phyloP scores from a whole-genome alignment of 2,113 vertebrate genomes.

The Azemiops feae region DNA sequence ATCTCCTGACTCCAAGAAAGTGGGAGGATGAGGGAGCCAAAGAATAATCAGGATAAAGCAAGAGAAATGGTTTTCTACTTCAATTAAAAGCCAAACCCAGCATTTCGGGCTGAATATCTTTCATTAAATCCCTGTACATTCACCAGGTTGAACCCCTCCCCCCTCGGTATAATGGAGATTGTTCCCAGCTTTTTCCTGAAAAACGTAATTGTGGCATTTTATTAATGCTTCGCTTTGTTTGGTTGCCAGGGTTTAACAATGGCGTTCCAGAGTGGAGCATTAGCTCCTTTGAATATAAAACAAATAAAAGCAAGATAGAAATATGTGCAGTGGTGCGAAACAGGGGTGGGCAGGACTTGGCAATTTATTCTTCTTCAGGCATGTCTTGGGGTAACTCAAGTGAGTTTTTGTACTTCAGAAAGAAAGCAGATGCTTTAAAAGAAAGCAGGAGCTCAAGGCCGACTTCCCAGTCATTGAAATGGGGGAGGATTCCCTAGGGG shows the following conservation, averaged over 20 bases:
- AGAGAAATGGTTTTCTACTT: background rate
- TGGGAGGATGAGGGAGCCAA: background rate
- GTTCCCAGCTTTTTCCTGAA: background rate
- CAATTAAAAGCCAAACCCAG: background rate
- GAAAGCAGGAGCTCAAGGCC: background rate
- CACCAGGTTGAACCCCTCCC: background rate
- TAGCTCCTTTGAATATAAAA: background rate
- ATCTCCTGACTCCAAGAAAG: background rate
- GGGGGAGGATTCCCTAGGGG: background rate
- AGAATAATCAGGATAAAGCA: background rate
- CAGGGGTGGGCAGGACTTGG: background rate
- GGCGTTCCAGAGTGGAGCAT: background rate
- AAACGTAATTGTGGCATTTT: background rate
- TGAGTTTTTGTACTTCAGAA: background rate
- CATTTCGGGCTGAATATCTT: background rate
- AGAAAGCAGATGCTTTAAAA: background rate
- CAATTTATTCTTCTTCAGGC: background rate
- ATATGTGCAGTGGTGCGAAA: background rate
- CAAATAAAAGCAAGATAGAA: background rate
- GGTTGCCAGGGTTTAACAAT: background rate
- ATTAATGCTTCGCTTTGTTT: background rate
- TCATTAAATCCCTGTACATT: background rate
- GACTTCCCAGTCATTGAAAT: background rate
- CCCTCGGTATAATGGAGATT: background rate
- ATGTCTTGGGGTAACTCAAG: background rate